phyloP scores from a whole-genome alignment of 1,140 invertebrate species.

The Bactericera cockerelli region DNA sequence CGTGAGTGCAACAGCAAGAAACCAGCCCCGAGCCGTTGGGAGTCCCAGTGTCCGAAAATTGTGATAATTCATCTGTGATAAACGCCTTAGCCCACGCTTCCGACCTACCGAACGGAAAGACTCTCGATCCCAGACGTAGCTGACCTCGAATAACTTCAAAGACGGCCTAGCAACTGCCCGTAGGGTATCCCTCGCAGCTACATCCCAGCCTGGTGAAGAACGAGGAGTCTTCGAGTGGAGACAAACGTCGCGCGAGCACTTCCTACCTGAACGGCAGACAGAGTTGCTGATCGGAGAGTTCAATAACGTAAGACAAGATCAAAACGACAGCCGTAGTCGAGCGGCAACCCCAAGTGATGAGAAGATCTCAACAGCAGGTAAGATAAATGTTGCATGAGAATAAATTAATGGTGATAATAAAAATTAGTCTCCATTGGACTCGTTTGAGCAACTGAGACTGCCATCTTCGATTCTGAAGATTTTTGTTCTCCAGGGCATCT shows the following conservation, averaged over 20 bases:
- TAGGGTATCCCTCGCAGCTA: neutral
- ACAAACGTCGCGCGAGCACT: conserved; percentile 37
- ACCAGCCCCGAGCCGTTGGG: conserved; percentile 17
- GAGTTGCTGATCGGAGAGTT: conserved; percentile 47
- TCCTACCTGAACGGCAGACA: conserved; percentile 53
- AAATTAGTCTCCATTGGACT: no score
- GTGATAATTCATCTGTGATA: conserved; percentile 6
- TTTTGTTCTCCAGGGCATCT: no score
- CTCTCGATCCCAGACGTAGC: neutral
- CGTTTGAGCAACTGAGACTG: no score
- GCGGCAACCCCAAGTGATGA: conserved; percentile 32
- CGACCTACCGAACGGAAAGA: neutral
- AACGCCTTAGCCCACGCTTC: neutral
- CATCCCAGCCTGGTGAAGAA: neutral
- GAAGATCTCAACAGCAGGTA: conserved; percentile 35
- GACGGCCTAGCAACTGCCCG: neutral
- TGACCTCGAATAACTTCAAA: conserved; percentile 17
- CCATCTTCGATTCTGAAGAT: no score
- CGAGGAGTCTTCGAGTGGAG: conserved; percentile 10
- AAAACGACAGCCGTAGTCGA: conserved; percentile 38
- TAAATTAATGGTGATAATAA: no score
- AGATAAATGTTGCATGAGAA: no score
- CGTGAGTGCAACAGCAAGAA: conserved; percentile 18
- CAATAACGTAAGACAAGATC: conserved; percentile 34
- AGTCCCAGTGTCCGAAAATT: neutral